A percentile compares a stretch with the other conserved stretches of the same genome.
phyloP scores from a whole-genome alignment of 2,888 invertebrate genomes.

The Drepana falcataria region DNA sequence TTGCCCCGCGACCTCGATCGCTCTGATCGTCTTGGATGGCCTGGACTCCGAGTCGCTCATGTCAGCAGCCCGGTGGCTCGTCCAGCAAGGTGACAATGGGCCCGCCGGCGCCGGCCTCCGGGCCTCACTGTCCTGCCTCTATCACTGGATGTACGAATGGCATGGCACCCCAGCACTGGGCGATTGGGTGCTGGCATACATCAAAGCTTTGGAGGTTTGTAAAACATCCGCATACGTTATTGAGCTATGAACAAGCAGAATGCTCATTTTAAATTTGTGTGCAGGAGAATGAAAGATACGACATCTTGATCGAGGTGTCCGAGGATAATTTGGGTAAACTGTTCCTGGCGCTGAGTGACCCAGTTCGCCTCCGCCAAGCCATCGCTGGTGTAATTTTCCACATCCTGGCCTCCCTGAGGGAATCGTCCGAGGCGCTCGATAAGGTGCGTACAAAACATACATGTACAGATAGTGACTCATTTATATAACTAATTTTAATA shows the following conservation, averaged over 20 bases:
- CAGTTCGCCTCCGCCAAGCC: slow-evolving; percentile 71
- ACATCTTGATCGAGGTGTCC: slow-evolving; percentile 80
- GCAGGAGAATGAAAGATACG: slow-evolving; percentile 73
- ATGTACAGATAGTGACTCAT: too few relatives aligned
- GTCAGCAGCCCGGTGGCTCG: slow-evolving; percentile 56
- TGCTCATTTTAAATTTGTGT: slow-evolving; percentile 8
- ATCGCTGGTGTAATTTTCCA: slow-evolving; percentile 81
- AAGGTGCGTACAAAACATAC: slow-evolving; percentile 57
- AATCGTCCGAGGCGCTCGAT: slow-evolving; percentile 79
- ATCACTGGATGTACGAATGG: slow-evolving; percentile 83
- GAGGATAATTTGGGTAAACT: slow-evolving; percentile 79
- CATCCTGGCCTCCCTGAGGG: slow-evolving; percentile 80
- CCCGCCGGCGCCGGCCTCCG: slow-evolving; percentile 75
- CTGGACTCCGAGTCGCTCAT: slow-evolving; percentile 44
- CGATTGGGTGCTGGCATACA: slow-evolving; percentile 82
- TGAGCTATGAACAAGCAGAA: background rate
- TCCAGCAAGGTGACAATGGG: slow-evolving; percentile 56
- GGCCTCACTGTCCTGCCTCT: slow-evolving; percentile 81
- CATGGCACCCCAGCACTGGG: slow-evolving; percentile 81
- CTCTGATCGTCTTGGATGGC: slow-evolving; percentile 77
- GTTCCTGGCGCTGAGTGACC: slow-evolving; percentile 76
- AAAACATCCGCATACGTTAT: too few relatives aligned
- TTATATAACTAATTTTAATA: background rate
- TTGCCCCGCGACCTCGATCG: slow-evolving; percentile 79
- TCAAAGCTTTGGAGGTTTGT: slow-evolving; percentile 79